Base-by-base conservation (phyloP, 2,113 vertebrate species). In the Petromus typicus region DNA sequence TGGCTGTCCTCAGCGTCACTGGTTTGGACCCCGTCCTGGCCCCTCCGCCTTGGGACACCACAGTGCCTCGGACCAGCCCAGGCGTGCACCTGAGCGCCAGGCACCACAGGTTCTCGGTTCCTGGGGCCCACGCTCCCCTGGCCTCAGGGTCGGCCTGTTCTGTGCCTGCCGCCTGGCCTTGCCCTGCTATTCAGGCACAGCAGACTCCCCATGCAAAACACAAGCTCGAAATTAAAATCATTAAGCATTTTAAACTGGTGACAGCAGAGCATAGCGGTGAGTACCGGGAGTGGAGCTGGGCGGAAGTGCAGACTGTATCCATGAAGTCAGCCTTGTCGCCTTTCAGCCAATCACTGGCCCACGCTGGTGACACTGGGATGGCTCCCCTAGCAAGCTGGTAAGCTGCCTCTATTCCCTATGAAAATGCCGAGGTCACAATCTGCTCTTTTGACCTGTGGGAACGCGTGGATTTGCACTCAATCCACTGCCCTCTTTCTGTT, bases 161-260 rank as follows among this genome's bases (percentile, higher is more conserved):
- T n/a, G n/a, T n/a, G n/a, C 3, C 40, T 18, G n/a, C 34, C 23
- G 6, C 32, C 4, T 80, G 34, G 22, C 23, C 23, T 2, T 1
- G 27, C 66, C 75, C 37, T 43, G n/a, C 32, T 51, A 59, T 6
- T 80, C 9, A 40, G 7, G 48, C 45, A 32, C 13, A 25, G 10
- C 2, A 66, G 86, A 59, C 14, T 90, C 82, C 59, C 67, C 32
- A 84, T 75, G 51, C 14, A 90, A 80, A 93, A 51, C 17, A 56
- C 22, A 67, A 90, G 54, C 14, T 80, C 90, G 75, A 75, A 73
- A 83, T 64, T 79, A 66, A 93, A 92, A 90, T 86, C 43, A 64
- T 30, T 86, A 88, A 79, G 20, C 64, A 71, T 93, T 81, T 86
- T 30, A 54, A 84, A 16, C 34, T 59, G 54, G 14, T 71, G 57